A percentile compares a stretch with the other conserved stretches of the same genome.
These are phyloP conservation scores for Villa cingulata DNA, from an alignment of 2,888 invertebrate species.

Conservation along the genomic window DNA sequence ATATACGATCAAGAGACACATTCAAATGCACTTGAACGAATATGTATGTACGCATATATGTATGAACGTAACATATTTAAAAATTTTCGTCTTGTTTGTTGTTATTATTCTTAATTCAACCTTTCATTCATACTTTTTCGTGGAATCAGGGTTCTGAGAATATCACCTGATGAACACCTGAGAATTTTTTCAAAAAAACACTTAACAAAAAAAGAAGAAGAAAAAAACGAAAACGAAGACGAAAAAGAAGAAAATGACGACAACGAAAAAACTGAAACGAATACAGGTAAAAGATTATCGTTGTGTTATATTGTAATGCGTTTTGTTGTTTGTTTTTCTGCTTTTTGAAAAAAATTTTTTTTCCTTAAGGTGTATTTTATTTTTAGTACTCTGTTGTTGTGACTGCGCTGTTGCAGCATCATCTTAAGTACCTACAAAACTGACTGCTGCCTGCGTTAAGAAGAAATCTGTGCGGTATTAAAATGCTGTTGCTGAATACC, in stretches of 20 bases:
- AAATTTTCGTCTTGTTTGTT: no score
- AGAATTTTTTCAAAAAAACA: background rate
- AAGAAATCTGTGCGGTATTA: background rate
- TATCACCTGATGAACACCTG: background rate
- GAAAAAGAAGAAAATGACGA: no score
- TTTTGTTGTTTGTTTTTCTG: no score
- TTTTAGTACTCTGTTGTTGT: background rate
- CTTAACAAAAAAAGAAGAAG: no score
- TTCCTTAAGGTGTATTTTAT: no score
- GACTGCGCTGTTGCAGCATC: background rate
- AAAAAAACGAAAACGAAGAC: background rate
- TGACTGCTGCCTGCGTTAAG: background rate
- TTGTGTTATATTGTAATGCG: background rate
- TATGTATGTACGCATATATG: no score
- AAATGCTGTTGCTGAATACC: no score
- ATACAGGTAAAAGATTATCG: background rate
- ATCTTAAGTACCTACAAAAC: background rate
- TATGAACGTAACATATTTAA: no score
- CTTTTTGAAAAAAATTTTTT: no score
- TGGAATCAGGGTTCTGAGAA: conserved; percentile 1
- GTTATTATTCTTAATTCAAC: background rate
- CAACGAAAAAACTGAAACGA: background rate
- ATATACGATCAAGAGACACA: no score
- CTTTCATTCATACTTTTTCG: conserved; percentile 7
- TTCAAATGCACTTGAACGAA: no score